Evolutionary conservation across 2,113 vertebrate species (phyloP), one percentile per base, ranked within the genome.

Genomic region (Dendrocopos noguchii): DNA sequence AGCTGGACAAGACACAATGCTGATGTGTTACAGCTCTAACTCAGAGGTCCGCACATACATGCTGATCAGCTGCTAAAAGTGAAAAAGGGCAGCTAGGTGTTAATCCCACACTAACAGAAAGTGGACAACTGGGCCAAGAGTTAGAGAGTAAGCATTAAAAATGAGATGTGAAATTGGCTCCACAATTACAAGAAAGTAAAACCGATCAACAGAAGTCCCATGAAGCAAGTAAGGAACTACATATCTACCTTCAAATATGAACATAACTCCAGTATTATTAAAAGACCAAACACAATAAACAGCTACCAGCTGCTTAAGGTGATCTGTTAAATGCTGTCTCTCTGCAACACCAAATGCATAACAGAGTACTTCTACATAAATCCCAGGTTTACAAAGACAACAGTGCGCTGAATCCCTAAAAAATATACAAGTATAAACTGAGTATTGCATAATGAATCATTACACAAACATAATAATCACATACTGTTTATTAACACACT

Each of bases 21-120:
- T 6, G 34, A 2, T 1, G 5, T 2, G 3, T 31, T 9, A 16
- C 1, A 5, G 64, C 52, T 67, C 70, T 29, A 55, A 22, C 67
- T 36, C 57, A 22, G 29, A 24, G 33, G 15, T 18, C 80, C 84
- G 68, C 70, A 33, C 53, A 55, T 57, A 33, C 42, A 10, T 0
- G 0, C 52, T 6, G 3, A 67, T 25, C 4, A 80, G n/a, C 65
- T 50, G 53, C 70, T 46, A 20, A 71, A 84, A 78, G 56, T 4
- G 2, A 66, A 66, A 24, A n/a, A 18, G 0, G 0, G 27, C 47
- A 28, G 8, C 9, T 5, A 22, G 31, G 36, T 2, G 14, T 7
- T 61, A 14, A 19, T 14, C 78, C 56, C 44, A 13, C 39, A 34
- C 7, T 31, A 87, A 85, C 5, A 3, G 2, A 19, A 31, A 56